Conservation (phyloP, 2,113 vertebrate species). For the Patagioenas fasciata region DNA sequence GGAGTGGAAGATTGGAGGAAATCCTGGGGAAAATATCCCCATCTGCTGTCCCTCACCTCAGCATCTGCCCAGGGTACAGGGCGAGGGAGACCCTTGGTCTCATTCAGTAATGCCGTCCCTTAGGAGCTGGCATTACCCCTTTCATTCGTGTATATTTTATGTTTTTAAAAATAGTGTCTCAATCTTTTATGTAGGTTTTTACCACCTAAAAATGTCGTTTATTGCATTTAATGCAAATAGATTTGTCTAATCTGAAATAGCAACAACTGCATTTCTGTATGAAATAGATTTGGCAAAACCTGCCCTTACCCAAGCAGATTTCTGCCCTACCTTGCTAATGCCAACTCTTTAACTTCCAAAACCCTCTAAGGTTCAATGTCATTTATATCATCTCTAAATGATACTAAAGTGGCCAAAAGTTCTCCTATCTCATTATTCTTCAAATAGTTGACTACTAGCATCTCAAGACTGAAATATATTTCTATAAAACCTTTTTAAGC, state of each 20-base stretch:
- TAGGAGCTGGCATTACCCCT: not conserved
- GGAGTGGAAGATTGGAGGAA: not conserved
- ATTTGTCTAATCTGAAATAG: not conserved
- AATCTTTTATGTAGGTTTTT: not conserved
- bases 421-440: not conserved
- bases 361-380: not conserved
- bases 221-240: not conserved
- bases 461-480: not conserved
- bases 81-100: not conserved
- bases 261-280: not conserved
- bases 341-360: not conserved
- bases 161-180: not conserved
- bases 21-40: not conserved
- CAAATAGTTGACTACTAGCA: not conserved
- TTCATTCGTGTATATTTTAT: not conserved
- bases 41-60: not conserved
- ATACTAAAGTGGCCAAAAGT: not conserved
- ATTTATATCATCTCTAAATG: not conserved
- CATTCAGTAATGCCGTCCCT: not conserved
- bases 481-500: slow-evolving; percentile 25
- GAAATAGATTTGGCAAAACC: not conserved
- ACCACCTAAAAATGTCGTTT: not conserved
- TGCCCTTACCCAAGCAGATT: not conserved
- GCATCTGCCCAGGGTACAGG: not conserved
- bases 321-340: not conserved